phyloP scores from a whole-genome alignment of 1,140 invertebrate species.

The Hetaerina americana region DNA sequence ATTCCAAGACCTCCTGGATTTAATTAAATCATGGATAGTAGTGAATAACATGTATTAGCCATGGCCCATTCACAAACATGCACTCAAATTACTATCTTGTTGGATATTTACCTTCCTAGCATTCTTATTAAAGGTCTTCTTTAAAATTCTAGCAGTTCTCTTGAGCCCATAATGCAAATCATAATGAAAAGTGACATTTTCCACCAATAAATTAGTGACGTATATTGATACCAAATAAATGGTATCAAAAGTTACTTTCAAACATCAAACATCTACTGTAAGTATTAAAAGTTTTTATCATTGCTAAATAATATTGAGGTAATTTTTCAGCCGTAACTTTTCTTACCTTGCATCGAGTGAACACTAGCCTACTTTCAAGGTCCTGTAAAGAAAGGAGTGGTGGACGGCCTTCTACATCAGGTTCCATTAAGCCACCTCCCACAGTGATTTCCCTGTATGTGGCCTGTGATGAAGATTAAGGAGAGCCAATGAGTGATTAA shows the following conservation, averaged over 20 bases:
- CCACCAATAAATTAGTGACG: neutral
- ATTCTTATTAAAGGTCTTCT: too few species aligned
- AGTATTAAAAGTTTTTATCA: neutral
- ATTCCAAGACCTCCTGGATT: too few species aligned
- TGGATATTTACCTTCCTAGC: too few species aligned
- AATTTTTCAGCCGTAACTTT: neutral
- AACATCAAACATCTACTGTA: neutral
- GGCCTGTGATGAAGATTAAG: constrained; percentile 18
- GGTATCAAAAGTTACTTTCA: neutral
- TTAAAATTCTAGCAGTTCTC: too few species aligned
- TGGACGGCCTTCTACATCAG: constrained; percentile 62
- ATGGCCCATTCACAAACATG: too few species aligned
- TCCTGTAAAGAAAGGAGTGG: constrained; percentile 66
- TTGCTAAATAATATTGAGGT: neutral
- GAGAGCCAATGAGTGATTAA: too few species aligned
- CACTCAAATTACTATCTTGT: too few species aligned
- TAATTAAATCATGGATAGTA: too few species aligned
- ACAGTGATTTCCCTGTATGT: constrained; percentile 65
- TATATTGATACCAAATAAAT: neutral
- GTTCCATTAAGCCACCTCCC: constrained; percentile 67
- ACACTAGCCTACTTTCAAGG: constrained; percentile 67
- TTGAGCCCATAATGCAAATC: too few species aligned
- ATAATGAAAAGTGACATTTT: too few species aligned
- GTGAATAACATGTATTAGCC: too few species aligned
- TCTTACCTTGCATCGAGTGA: constrained; percentile 66